phyloP scores from a whole-genome alignment of 2,888 invertebrate genomes.

The Ophraella communa region DNA sequence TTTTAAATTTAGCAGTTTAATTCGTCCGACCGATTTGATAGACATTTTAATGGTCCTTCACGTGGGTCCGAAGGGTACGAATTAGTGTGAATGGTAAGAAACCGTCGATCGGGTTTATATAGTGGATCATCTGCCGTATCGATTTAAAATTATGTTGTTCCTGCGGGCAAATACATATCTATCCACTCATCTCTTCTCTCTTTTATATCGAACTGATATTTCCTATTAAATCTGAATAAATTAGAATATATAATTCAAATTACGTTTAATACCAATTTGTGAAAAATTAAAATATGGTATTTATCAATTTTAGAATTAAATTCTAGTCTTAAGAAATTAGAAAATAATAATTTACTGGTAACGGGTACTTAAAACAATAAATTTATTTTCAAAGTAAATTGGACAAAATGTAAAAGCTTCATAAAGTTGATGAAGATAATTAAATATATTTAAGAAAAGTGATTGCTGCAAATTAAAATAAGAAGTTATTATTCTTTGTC shows the following conservation, averaged over 20 bases:
- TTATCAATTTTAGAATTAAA: too few relatives aligned
- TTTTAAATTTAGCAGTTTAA: conserved; percentile 23
- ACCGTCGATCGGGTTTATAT: conserved; percentile 32
- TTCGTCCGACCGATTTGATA: conserved; percentile 23
- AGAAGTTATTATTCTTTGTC: too few relatives aligned
- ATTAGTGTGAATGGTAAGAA: conserved; percentile 37
- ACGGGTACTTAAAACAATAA: too few relatives aligned
- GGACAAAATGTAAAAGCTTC: too few relatives aligned
- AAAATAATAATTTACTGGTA: too few relatives aligned
- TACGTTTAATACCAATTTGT: too few relatives aligned
- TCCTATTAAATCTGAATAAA: conserved; percentile 30
- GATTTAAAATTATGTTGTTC: conserved; percentile 33
- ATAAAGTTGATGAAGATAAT: too few relatives aligned
- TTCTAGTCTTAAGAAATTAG: too few relatives aligned
- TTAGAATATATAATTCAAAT: conserved; percentile 27
- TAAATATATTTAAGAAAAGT: too few relatives aligned
- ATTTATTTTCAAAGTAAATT: too few relatives aligned
- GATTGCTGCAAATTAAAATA: too few relatives aligned
- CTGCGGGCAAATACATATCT: conserved; percentile 33
- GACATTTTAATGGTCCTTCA: conserved; percentile 33
- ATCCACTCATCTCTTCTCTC: conserved; percentile 18
- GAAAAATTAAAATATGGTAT: too few relatives aligned
- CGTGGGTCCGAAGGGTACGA: conserved; percentile 29
- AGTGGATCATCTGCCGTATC: conserved; percentile 40
- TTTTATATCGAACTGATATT: conserved; percentile 19